Evolutionary conservation across 2,113 vertebrate genomes (phyloP), one percentile per base, ranked within the genome.

Genomic region (Porphyrio hochstetteri): DNA sequence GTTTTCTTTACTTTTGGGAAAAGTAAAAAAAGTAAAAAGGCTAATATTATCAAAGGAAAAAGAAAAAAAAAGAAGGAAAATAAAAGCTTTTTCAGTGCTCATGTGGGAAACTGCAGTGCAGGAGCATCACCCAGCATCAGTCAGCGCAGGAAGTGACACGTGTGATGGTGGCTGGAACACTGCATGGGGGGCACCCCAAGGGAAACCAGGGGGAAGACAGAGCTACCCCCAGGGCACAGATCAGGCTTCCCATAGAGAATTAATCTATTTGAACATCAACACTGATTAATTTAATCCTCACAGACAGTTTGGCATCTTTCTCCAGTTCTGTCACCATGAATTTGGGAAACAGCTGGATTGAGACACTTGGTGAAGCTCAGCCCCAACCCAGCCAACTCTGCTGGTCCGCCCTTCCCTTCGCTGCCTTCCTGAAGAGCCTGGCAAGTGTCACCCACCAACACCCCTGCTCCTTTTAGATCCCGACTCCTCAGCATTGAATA

Each of bases 151-250:
- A 60, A 87, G 16, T 2, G 71, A 63, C 15, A 44, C 2, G 0
- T 3, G 16, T 14, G 52, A 36, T 6, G 7, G 24, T 1, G 20
- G 23, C 36, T 56, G 36, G 25, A 12, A 27, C 10, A 1, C 9
- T 56, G 16, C 52, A 33, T 0, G 0, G 50, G 11, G 33, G 14
- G 21, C 13, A 52, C 15, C 52, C 53, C 33, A 56, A 63, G 64
- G 48, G 53, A 60, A 82, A 70, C 7, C 14, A 40, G 9, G 28
- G 27, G 27, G 19, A 69, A 77, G 35, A 44, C 10, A 75, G 10
- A 64, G 42, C 23, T 52, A 21, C 14, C 12, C 24, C 19, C 23
- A 29, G 28, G 28, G 18, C 78, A 81, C 25, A 56, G 64, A 80
- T 31, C 74, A 67, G 33, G 15, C 16, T 21, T 55, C 7, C 11